phyloP scores from a whole-genome alignment of 2,113 vertebrate genomes.

The Sapayoa aenigma region DNA sequence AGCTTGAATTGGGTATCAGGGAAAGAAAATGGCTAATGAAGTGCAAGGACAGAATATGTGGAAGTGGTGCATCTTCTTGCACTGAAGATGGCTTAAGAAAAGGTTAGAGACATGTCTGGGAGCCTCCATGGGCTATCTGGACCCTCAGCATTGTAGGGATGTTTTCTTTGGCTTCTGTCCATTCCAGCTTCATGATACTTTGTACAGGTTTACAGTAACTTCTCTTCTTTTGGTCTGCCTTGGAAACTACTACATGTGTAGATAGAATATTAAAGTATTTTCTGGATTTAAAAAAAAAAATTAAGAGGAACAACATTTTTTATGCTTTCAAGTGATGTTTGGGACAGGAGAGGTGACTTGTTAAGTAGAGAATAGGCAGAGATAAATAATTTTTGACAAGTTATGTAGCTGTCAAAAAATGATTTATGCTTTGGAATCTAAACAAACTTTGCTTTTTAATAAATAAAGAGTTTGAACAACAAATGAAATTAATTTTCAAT shows the following conservation, averaged over 20 bases:
- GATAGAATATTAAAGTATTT: background rate
- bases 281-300: background rate
- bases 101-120: background rate
- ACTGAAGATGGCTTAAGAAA: background rate
- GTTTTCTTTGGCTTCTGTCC: background rate
- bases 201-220: background rate
- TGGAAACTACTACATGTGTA: accelerated
- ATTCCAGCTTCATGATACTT: background rate
- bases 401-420: background rate
- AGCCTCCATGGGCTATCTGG: background rate
- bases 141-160: accelerated
- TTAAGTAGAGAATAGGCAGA: background rate
- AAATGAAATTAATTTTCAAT: background rate
- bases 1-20: background rate
- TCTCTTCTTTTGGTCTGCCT: background rate
- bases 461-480: background rate
- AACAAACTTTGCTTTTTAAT: background rate
- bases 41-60: background rate
- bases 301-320: background rate
- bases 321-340: background rate
- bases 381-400: background rate
- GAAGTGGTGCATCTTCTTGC: background rate
- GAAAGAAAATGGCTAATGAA: background rate
- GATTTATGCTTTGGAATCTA: background rate
- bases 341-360: background rate